A percentile compares a stretch with the other conserved stretches of the same genome.
Conservation (phyloP, 2,888 invertebrate genomes). For the Clostera curtula region DNA sequence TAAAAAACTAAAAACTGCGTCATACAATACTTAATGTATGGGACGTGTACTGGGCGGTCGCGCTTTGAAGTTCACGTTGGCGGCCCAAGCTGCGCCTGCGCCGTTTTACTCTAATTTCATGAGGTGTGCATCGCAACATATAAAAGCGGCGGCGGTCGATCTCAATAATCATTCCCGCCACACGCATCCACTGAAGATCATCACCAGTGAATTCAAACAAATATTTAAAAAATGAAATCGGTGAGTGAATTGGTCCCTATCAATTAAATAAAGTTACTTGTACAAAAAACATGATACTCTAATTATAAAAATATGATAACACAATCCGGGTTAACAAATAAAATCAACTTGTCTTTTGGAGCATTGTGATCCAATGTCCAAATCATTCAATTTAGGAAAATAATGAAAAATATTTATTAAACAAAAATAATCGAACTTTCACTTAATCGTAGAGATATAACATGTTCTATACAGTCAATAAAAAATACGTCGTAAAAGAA, state of each 20-base stretch:
- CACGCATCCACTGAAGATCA: conserved; percentile 61
- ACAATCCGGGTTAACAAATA: no score
- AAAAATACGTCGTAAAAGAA: no score
- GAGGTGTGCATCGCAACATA: conserved; percentile 47
- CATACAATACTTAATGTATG: conserved; percentile 4
- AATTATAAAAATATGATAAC: no score
- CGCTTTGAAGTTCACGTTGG: conserved; percentile 15
- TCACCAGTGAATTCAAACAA: conserved; percentile 29
- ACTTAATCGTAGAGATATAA: no score
- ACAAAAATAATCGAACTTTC: no score
- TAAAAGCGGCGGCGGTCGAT: conserved; percentile 56
- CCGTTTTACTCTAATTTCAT: conserved; percentile 61
- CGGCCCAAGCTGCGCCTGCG: conserved; percentile 25
- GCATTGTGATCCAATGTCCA: no score
- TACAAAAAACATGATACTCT: no score
- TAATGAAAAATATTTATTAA: no score
- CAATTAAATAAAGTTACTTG: no score
- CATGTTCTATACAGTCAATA: no score
- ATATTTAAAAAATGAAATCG: conserved; percentile 57
- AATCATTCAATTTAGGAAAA: no score
- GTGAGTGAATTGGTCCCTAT: conserved; percentile 45
- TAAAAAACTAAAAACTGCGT: neutral
- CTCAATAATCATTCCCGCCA: conserved; percentile 70
- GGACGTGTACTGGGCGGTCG: conserved; percentile 31
- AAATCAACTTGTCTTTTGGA: no score